Conservation (phyloP, 1,140 invertebrate genomes). For the Habropoda laboriosa region DNA sequence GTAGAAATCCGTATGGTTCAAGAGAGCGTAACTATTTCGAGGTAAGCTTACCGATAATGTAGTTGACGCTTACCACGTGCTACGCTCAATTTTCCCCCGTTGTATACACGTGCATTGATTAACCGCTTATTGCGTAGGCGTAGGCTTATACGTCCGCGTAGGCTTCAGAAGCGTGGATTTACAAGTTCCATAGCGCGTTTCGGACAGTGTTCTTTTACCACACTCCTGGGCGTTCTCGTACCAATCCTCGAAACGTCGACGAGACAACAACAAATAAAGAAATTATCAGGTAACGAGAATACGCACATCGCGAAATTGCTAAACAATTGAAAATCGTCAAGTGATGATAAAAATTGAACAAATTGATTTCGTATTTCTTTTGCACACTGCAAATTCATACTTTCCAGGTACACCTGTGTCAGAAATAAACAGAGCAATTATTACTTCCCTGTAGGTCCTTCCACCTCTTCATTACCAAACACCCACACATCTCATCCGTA, state of each 20-base stretch:
- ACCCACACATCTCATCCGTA: too few species aligned
- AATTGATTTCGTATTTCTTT: too few species aligned
- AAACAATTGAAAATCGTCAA: too few species aligned
- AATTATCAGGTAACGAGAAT: too few species aligned
- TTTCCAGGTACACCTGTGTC: too few species aligned
- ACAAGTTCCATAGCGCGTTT: not conserved
- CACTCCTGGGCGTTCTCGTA: not conserved
- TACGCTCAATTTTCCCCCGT: conserved; percentile 28
- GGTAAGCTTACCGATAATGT: not conserved
- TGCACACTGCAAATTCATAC: too few species aligned
- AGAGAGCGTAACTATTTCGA: conserved; percentile 14
- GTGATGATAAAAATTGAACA: too few species aligned
- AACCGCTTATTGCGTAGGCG: not conserved
- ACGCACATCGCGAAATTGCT: too few species aligned
- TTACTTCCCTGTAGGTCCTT: too few species aligned
- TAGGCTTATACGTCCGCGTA: too few species aligned
- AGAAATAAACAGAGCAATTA: too few species aligned
- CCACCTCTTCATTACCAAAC: too few species aligned
- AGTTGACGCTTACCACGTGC: not conserved
- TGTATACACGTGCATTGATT: conserved; percentile 5
- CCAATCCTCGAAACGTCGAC: not conserved
- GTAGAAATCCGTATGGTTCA: not conserved
- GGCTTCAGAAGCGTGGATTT: not conserved
- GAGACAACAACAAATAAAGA: not conserved
- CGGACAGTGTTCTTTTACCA: not conserved